Base-by-base conservation (phyloP, 2,113 vertebrate genomes). In the Tetraodon nigroviridis region DNA sequence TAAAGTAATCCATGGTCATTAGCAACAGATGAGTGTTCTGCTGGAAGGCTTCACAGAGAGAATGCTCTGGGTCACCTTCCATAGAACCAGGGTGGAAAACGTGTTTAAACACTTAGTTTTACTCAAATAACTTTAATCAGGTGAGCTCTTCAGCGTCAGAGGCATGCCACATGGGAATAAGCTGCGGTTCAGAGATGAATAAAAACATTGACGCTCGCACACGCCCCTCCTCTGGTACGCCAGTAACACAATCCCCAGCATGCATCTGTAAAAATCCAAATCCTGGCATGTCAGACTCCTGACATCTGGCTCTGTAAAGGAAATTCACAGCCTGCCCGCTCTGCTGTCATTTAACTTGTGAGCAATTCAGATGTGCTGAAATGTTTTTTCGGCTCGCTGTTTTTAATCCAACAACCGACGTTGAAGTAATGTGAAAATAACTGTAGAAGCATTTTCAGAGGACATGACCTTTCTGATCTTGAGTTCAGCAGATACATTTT, bases 1-100 rank as follows among this genome's bases (percentile, higher is more conserved):
- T 89, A 85, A 78, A 81, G 76, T 82, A 81, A 89, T 87, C 86
- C 69, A 84, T 80, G 84, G 84, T 78, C 77, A 86, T 87, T 89
- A 87, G 75, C 50, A 69, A 75, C 83, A 84, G 84, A 85, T 83
- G 71, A 78, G 51, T 83, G 83, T 69, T 67, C 69, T 73, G 75
- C 76, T 56, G 73, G 76, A 84, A 52, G 73, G 73, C 68, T 78
- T 58, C 71, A 47, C 51, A 70, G 76, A 82, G 58, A 71, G 71
- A 84, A 61, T 63, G 71, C 61, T 71, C 61, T 52, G 56, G 72
- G 71, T 80, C 68, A 63, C 71, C 67, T 55, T 75, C 57, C 64
- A 75, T 51, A 55, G 67, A 74, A 56, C 66, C 64, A 47, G 48
- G 60, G 47, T 57, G 64, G 40, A 44, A 62, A 55, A 16, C 19